Percentiles rank a stretch among this genome's conserved stretches.
These are phyloP conservation scores for Galemys pyrenaicus DNA, from an alignment of 2,113 vertebrate genomes.

Conservation along the genomic window DNA sequence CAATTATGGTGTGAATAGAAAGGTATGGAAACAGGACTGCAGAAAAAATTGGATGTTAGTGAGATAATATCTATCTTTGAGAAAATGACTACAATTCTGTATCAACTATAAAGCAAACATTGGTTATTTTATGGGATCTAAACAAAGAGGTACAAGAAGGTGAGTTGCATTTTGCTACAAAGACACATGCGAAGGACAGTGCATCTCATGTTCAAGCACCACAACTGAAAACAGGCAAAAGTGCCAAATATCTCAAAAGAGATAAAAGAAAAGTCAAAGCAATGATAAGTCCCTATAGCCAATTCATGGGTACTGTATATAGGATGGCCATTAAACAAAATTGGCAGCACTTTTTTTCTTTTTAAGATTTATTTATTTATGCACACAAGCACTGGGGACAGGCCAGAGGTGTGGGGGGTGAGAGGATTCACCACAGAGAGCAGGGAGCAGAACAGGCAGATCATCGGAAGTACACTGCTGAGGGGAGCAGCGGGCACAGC, in stretches of 20 bases:
- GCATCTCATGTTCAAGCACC: not conserved
- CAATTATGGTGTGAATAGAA: not conserved
- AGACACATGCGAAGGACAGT: not conserved
- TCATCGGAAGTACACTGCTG: too few relatives aligned
- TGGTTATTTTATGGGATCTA: not conserved
- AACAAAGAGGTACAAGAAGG: not conserved
- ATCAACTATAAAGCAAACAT: not conserved
- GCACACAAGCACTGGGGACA: too few relatives aligned
- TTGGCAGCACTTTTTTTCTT: not conserved
- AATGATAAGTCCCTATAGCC: not conserved
- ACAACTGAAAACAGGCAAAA: not conserved
- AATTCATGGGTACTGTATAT: not conserved
- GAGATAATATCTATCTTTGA: slow-evolving; percentile 14
- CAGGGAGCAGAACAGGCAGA: too few relatives aligned
- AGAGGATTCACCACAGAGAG: too few relatives aligned
- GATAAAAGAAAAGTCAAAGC: not conserved
- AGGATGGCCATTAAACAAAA: not conserved
- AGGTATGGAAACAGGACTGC: not conserved
- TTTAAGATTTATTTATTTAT: too few relatives aligned
- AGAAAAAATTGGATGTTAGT: not conserved
- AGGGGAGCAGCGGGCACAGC: too few relatives aligned
- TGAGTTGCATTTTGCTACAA: not conserved
- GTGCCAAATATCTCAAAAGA: not conserved
- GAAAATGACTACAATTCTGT: not conserved
- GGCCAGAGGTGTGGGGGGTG: too few relatives aligned